Conservation (phyloP, 92 coral and sea anemone genomes). For the Chrysogorgia sp. region DNA sequence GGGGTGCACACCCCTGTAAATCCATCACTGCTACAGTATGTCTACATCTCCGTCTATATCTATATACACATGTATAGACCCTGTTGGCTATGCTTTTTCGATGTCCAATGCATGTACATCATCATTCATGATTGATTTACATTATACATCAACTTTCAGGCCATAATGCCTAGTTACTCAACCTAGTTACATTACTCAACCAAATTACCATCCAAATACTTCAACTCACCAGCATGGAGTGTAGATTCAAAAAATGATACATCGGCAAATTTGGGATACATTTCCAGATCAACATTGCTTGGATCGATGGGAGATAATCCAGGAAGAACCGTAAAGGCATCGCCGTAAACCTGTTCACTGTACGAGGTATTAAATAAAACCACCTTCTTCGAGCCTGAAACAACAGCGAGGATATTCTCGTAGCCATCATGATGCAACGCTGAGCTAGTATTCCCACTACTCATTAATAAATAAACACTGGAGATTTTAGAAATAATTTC, state of each 20-base stretch:
- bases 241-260: slow-evolving; percentile 77
- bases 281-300: slow-evolving; percentile 70
- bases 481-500: slow-evolving; percentile 72
- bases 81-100: too few relatives aligned
- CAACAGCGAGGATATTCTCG: slow-evolving; percentile 73
- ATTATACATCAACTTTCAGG: too few relatives aligned
- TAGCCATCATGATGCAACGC: slow-evolving; percentile 97
- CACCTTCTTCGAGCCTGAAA: slow-evolving; percentile 85
- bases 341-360: slow-evolving; percentile 76
- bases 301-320: slow-evolving; percentile 84
- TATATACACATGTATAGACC: too few relatives aligned
- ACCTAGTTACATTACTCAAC: too few relatives aligned
- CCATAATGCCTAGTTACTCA: too few relatives aligned
- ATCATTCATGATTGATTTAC: too few relatives aligned
- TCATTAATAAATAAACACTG: slow-evolving; percentile 68
- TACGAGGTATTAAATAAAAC: slow-evolving; percentile 68
- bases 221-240: slow-evolving; percentile 68
- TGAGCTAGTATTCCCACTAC: slow-evolving; percentile 81
- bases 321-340: slow-evolving; percentile 68
- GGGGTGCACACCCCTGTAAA: too few relatives aligned
- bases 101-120: too few relatives aligned
- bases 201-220: too few relatives aligned
- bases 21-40: too few relatives aligned
- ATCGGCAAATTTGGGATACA: slow-evolving; percentile 72
- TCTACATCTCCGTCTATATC: too few relatives aligned